A percentile compares a stretch with the other conserved stretches of the same genome.
phyloP scores from a whole-genome alignment of 2,797 vertebrate genomes.

The Centroberyx gerrardi region DNA sequence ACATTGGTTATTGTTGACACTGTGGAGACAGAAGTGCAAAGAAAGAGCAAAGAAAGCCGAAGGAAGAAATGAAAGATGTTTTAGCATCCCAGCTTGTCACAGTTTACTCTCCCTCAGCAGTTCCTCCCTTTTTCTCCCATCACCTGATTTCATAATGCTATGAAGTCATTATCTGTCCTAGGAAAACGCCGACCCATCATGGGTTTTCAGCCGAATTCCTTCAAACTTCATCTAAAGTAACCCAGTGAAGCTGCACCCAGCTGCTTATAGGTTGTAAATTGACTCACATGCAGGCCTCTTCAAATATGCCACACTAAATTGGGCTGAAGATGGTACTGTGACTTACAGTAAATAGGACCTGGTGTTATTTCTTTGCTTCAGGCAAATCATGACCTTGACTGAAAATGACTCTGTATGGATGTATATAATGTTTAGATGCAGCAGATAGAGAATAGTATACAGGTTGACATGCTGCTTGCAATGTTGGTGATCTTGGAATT shows the following conservation, averaged over 20 bases:
- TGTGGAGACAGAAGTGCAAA: background rate
- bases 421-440: too few relatives aligned
- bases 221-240: background rate
- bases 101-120: background rate
- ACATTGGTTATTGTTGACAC: background rate
- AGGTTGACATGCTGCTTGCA: too few relatives aligned
- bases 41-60: slow-evolving; percentile 1
- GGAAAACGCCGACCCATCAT: background rate
- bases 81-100: too few relatives aligned
- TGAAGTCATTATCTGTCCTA: slow-evolving; percentile 5
- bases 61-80: too few relatives aligned
- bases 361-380: background rate
- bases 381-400: background rate
- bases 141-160: slow-evolving; percentile 23
- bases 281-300: background rate
- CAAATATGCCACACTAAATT: background rate
- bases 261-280: background rate
- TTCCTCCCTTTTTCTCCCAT: background rate
- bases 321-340: background rate
- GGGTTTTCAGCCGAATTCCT: background rate
- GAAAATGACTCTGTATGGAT: background rate
- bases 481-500: too few relatives aligned
- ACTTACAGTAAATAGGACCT: background rate
- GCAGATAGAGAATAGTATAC: too few relatives aligned
- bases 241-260: background rate